Evolutionary conservation across 2,888 invertebrate species (phyloP).

Genomic region (Rotaria macrura): DNA sequence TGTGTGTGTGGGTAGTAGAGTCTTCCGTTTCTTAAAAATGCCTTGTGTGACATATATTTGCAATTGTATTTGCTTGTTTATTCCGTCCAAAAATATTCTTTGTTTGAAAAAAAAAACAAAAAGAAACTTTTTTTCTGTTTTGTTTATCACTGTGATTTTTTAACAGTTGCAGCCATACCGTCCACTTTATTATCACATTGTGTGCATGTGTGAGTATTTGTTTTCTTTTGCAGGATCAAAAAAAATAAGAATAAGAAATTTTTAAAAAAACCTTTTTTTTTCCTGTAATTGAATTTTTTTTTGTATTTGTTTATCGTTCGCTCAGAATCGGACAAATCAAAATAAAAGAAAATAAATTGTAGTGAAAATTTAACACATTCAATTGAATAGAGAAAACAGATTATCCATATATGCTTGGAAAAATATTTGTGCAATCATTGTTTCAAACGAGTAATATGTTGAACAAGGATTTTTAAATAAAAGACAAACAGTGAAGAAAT

Average conservation of each 20-base stretch:
- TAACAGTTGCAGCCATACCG: background rate
- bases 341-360: background rate
- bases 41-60: background rate
- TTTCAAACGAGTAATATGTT: background rate
- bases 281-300: background rate
- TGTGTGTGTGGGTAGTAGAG: constrained; percentile 3
- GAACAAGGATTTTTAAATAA: background rate
- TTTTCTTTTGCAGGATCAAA: background rate
- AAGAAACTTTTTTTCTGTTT: background rate
- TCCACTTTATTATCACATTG: background rate
- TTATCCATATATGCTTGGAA: background rate
- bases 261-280: background rate
- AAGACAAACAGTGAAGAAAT: background rate
- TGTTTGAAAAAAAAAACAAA: background rate
- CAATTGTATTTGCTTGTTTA: background rate
- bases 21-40: background rate
- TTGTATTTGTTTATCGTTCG: constrained; percentile 7
- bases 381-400: background rate
- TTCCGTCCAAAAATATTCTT: background rate
- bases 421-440: background rate
- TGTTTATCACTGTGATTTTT: background rate
- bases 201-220: background rate
- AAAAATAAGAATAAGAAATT: background rate
- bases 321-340: background rate
- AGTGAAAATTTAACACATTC: background rate